These are phyloP conservation scores for Caradrina clavipalpis DNA, from an alignment of 2,888 invertebrate species.

Conservation along the genomic window DNA sequence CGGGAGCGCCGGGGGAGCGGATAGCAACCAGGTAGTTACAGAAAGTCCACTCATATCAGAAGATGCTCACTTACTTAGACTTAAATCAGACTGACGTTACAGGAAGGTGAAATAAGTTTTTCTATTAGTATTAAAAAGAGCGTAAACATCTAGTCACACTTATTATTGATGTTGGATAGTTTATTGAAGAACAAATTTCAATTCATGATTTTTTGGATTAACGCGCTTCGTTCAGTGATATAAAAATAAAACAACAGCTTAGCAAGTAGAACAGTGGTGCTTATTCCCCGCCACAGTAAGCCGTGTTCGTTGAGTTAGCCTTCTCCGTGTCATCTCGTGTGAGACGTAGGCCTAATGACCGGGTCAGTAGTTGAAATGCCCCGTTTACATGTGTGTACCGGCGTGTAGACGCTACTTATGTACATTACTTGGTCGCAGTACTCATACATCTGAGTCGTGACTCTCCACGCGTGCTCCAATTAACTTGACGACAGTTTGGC, in stretches of 20 bases:
- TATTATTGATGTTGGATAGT: background rate
- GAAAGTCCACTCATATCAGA: slow-evolving; percentile 30
- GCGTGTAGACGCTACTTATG: slow-evolving; percentile 7
- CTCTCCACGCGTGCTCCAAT: slow-evolving; percentile 26
- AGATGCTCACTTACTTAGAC: slow-evolving; percentile 1
- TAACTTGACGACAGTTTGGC: slow-evolving; percentile 21
- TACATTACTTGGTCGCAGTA: background rate
- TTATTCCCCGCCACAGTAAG: background rate
- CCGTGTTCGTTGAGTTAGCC: background rate
- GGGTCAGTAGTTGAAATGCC: slow-evolving; percentile 44
- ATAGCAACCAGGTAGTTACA: slow-evolving; percentile 5
- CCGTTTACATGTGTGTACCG: slow-evolving; percentile 23
- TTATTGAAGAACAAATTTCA: background rate
- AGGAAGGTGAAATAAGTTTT: background rate
- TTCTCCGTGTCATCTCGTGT: slow-evolving; percentile 20
- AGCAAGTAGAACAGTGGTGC: slow-evolving; percentile 14
- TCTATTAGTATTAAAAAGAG: background rate
- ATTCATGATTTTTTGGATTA: background rate
- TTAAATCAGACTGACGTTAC: background rate
- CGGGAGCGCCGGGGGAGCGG: slow-evolving; percentile 7
- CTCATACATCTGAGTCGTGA: background rate
- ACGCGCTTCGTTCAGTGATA: background rate
- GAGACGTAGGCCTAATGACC: slow-evolving; percentile 34
- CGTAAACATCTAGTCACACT: background rate
- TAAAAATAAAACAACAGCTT: background rate